Conservation (phyloP, 92 coral and sea anemone species). For the Porites cylindrica region DNA sequence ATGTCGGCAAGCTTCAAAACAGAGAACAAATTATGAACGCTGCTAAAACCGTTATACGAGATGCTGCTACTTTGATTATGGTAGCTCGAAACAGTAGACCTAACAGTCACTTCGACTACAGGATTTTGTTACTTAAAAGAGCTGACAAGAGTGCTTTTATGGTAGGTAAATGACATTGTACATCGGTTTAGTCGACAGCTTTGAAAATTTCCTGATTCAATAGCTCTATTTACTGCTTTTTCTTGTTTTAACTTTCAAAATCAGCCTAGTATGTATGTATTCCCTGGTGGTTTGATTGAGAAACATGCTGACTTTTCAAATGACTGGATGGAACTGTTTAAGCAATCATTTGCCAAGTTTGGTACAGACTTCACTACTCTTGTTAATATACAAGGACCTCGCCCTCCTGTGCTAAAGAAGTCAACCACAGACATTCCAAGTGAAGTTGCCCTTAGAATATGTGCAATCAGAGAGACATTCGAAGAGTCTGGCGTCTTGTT, state of each 20-base stretch:
- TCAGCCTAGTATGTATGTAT: constrained; percentile 92
- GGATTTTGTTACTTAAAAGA: constrained; percentile 82
- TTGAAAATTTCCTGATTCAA: neutral
- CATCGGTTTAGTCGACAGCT: no score
- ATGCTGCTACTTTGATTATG: constrained; percentile 81
- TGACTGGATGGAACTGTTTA: constrained; percentile 92
- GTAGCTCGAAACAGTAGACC: constrained; percentile 53
- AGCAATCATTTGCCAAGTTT: constrained; percentile 61
- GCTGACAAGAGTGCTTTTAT: constrained; percentile 83
- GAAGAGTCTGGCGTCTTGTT: constrained; percentile 95
- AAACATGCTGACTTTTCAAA: constrained; percentile 83
- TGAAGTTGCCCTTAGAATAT: constrained; percentile 90
- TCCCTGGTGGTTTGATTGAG: constrained; percentile 96
- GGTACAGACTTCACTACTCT: constrained; percentile 76
- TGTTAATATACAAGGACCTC: constrained; percentile 72
- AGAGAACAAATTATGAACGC: constrained; percentile 1
- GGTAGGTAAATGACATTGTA: constrained; percentile 60
- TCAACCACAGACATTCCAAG: constrained; percentile 74
- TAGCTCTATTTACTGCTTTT: no score
- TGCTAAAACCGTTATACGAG: constrained; percentile 40
- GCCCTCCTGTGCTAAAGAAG: constrained; percentile 76
- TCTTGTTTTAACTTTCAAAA: neutral
- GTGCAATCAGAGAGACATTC: constrained; percentile 98
- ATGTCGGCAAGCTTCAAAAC: neutral
- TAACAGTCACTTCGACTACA: constrained; percentile 71